These are phyloP conservation scores for Agapostemon virescens DNA, from an alignment of 2,888 invertebrate species.

Conservation along the genomic window DNA sequence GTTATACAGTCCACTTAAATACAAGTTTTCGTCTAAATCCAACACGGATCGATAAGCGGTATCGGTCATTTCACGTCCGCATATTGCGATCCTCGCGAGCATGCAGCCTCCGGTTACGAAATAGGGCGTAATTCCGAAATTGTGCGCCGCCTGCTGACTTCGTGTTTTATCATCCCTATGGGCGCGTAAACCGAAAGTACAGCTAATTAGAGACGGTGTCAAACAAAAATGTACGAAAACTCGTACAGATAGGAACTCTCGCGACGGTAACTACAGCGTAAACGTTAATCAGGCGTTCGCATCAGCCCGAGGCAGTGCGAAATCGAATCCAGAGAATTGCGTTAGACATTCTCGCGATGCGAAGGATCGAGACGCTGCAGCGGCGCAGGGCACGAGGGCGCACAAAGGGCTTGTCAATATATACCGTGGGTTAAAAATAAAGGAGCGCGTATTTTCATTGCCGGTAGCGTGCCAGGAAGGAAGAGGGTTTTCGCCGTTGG, in stretches of 20 bases:
- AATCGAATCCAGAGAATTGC: slow-evolving; percentile 20
- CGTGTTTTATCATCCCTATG: too few species aligned
- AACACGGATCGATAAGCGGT: too few species aligned
- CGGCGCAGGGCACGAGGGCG: slow-evolving; percentile 1
- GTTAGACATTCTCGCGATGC: not conserved
- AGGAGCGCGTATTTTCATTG: slow-evolving; percentile 62
- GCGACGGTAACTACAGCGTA: not conserved
- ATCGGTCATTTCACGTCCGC: too few species aligned
- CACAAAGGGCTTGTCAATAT: slow-evolving; percentile 53
- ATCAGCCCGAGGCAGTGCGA: not conserved
- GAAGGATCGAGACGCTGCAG: not conserved
- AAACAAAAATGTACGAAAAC: not conserved
- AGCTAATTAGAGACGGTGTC: not conserved
- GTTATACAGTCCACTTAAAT: too few species aligned
- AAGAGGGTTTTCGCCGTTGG: slow-evolving; percentile 38
- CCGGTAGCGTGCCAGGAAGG: slow-evolving; percentile 51
- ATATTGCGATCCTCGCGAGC: too few species aligned
- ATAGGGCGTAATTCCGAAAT: too few species aligned
- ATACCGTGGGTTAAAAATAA: slow-evolving; percentile 58
- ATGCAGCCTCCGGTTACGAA: too few species aligned
- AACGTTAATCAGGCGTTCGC: not conserved
- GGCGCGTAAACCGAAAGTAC: not conserved
- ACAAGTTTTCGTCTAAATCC: too few species aligned
- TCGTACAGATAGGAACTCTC: too few species aligned
- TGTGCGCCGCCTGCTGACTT: too few species aligned